Conservation (phyloP, 1,140 invertebrate species). For the Ostrea denselamellosa region DNA sequence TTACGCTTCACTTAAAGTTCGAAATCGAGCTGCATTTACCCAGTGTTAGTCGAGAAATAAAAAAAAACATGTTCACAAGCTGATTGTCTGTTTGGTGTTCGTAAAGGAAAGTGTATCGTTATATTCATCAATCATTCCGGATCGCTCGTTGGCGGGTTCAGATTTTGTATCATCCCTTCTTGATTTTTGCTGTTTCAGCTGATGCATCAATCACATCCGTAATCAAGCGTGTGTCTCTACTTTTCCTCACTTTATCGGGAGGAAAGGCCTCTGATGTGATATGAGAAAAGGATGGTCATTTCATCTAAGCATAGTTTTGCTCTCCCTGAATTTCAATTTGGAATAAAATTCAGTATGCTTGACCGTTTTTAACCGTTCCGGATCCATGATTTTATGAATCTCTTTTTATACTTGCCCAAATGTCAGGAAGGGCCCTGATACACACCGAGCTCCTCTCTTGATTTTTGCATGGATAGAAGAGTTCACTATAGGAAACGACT, state of each 20-base stretch:
- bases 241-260: constrained; percentile 6
- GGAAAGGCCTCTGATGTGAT: background rate
- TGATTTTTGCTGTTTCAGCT: background rate
- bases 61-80: background rate
- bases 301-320: background rate
- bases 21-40: background rate
- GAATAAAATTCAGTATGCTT: too few relatives aligned
- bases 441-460: too few relatives aligned
- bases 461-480: too few relatives aligned
- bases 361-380: too few relatives aligned
- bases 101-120: constrained; percentile 15
- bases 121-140: constrained; percentile 35
- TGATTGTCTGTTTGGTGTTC: background rate
- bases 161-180: background rate
- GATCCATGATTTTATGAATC: too few relatives aligned
- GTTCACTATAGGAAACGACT: too few relatives aligned
- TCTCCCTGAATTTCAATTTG: background rate
- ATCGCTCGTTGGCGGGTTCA: constrained; percentile 12
- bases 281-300: background rate
- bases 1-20: background rate
- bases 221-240: constrained; percentile 9
- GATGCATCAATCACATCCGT: constrained; percentile 9
- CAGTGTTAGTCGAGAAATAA: background rate
- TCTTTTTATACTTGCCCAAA: too few relatives aligned
- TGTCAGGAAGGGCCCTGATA: too few relatives aligned